Percentiles rank a stretch among this genome's conserved stretches.
These are phyloP conservation scores for Vanessa atalanta DNA, from an alignment of 1,140 invertebrate species.

Conservation along the genomic window DNA sequence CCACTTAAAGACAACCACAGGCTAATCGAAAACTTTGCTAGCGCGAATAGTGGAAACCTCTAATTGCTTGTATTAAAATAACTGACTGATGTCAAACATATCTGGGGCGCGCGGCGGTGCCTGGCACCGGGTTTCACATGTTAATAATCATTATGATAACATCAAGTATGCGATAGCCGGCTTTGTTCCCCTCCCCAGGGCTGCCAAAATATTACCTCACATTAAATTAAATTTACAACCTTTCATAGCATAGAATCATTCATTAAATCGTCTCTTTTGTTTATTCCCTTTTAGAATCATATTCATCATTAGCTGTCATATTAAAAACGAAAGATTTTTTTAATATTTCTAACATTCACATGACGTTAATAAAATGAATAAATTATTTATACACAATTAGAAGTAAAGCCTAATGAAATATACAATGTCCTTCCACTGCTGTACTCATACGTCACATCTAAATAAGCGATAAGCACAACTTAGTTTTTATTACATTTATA, in stretches of 20 bases:
- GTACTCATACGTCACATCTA: slow-evolving; percentile 5
- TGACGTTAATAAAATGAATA: neutral
- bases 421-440: neutral
- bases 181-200: slow-evolving; percentile 50
- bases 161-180: slow-evolving; percentile 76
- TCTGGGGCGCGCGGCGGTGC: slow-evolving; percentile 66
- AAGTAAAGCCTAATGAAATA: neutral
- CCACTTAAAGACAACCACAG: slow-evolving; percentile 77
- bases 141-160: slow-evolving; percentile 79
- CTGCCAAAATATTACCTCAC: slow-evolving; percentile 33
- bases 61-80: slow-evolving; percentile 80
- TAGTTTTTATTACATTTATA: slow-evolving; percentile 34
- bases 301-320: too few species aligned
- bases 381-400: neutral
- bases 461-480: slow-evolving; percentile 23
- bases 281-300: too few species aligned
- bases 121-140: slow-evolving; percentile 74
- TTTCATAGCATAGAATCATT: neutral
- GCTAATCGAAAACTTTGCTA: slow-evolving; percentile 75
- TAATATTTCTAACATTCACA: too few species aligned
- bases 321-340: too few species aligned
- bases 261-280: too few species aligned
- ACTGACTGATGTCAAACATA: slow-evolving; percentile 78
- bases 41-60: slow-evolving; percentile 62
- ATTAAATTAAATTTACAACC: neutral